Evolutionary conservation across 2,113 vertebrate species (phyloP).

Genomic region (Oncorhynchus tshawytscha): DNA sequence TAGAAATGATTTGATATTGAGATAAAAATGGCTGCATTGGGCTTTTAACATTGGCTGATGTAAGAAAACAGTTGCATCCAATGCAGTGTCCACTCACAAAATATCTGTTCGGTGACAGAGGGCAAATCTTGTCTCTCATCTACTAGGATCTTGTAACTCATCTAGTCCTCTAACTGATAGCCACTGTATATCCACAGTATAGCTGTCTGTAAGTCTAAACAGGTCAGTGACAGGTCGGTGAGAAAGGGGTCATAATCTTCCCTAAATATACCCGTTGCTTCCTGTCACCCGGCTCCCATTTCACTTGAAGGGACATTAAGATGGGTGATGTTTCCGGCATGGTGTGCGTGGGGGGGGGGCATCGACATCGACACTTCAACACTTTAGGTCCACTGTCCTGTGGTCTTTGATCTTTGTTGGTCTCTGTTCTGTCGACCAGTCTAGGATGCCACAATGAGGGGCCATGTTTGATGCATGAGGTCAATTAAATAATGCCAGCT

Average conservation of each 20-base stretch:
- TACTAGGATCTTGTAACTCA: background rate
- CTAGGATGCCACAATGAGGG: constrained; percentile 1
- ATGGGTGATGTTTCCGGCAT: constrained; percentile 49
- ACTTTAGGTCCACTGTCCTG: no score
- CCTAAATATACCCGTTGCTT: constrained; percentile 69
- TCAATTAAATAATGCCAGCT: no score
- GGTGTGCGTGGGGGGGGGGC: constrained; percentile 13
- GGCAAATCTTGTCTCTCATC: background rate
- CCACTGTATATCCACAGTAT: background rate
- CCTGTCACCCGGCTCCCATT: constrained; percentile 64
- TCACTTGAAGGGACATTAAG: constrained; percentile 49
- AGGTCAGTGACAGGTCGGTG: constrained; percentile 45
- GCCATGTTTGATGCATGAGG: no score
- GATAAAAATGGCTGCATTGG: no score
- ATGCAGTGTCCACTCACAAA: background rate
- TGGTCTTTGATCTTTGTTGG: no score
- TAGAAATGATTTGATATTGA: no score
- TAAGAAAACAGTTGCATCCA: background rate
- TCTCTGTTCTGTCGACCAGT: background rate
- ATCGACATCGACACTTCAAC: no score
- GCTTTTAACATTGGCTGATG: background rate
- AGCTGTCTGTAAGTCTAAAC: constrained; percentile 40
- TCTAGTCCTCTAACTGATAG: background rate
- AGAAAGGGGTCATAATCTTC: constrained; percentile 47
- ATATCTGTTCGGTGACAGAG: background rate